Evolutionary conservation across 2,797 vertebrate species (phyloP), one percentile per base, ranked within the genome.

Genomic region (Brachymystax lenok): DNA sequence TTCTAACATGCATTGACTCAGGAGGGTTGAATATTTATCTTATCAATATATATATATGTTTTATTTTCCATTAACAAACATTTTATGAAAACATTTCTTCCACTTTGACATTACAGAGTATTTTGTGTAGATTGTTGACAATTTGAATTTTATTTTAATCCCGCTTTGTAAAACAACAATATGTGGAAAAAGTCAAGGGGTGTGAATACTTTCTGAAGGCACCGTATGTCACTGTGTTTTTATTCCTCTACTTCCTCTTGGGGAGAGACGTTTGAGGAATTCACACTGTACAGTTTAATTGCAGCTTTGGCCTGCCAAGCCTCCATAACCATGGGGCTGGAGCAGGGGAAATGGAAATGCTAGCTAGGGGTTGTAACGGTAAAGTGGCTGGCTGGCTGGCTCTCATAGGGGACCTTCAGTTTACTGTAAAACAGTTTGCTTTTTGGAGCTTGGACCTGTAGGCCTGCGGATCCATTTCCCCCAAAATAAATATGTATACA

Each of bases 281-380:
- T 84, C 69, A 33, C 78, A 56, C 75, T 79, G 77, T 87, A 83
- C 86, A 85, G 77, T 61, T 71, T 82, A 85, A 87, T 82, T 89
- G 79, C 78, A 75, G 35, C 28, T 79, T 68, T 77, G 69, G 84
- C 67, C 51, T 83, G 86, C 85, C 87, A 86, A 85, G 74, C 54
- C 76, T 74, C 76, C 74, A 35, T 59, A 51, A 73, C 74, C 78
- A 67, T 66, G 33, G 21, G 84, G 82, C 69, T 69, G 27, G 19
- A 85, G 82, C 77, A 71, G 73, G 69, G 61, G 84, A 73, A 85
- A 87, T 67, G 71, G 68, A 82, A 56, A 56, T 56, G 52, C 4
- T 56, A 56, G 17, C 17, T 56, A 16, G 33, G 73, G 33, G 82
- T 77, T 86, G 69, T 86, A 83, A 85, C 76, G 24, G 79, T 27